Evolutionary conservation across 2,113 vertebrate genomes (phyloP).

Genomic region (Phrynosoma blainvillii): DNA sequence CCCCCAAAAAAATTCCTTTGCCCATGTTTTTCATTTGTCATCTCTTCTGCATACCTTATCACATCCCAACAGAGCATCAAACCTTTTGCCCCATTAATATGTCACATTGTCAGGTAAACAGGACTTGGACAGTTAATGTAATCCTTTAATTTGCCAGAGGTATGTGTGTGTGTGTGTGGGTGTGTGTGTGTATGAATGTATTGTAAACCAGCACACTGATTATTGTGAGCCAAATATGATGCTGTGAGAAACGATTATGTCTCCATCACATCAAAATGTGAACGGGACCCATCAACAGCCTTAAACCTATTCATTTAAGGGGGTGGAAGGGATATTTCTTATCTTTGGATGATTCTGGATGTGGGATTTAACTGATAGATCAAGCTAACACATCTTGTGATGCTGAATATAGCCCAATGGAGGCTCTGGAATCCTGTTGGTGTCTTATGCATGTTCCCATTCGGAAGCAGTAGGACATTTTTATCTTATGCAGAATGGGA

Average conservation of each 20-base stretch:
- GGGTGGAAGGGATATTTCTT: slow-evolving; percentile 50
- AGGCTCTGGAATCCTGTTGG: background rate
- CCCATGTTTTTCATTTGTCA: slow-evolving; percentile 52
- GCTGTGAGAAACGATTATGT: slow-evolving; percentile 43
- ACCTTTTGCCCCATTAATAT: slow-evolving; percentile 67
- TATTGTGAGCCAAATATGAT: slow-evolving; percentile 65
- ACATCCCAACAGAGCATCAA: slow-evolving; percentile 68
- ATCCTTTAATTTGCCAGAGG: slow-evolving; percentile 67
- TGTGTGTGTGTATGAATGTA: slow-evolving; percentile 14
- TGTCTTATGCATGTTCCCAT: background rate
- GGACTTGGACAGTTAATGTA: slow-evolving; percentile 66
- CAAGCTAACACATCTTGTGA: background rate
- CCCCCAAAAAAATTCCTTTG: slow-evolving; percentile 50
- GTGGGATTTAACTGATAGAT: slow-evolving; percentile 43
- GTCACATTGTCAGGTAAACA: slow-evolving; percentile 61
- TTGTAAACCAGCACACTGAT: slow-evolving; percentile 56
- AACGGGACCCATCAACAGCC: slow-evolving; percentile 47
- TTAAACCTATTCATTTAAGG: slow-evolving; percentile 43
- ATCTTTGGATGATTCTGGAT: slow-evolving; percentile 15
- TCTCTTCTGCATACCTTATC: slow-evolving; percentile 64
- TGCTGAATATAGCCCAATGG: background rate
- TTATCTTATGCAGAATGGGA: too few species aligned
- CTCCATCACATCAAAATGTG: slow-evolving; percentile 60
- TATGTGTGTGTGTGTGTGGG: slow-evolving; percentile 11
- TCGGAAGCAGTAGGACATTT: too few species aligned